Percentiles rank a stretch among this genome's conserved stretches.
phyloP scores from a whole-genome alignment of 2,113 vertebrate genomes.

The Baryphthengus martii region DNA sequence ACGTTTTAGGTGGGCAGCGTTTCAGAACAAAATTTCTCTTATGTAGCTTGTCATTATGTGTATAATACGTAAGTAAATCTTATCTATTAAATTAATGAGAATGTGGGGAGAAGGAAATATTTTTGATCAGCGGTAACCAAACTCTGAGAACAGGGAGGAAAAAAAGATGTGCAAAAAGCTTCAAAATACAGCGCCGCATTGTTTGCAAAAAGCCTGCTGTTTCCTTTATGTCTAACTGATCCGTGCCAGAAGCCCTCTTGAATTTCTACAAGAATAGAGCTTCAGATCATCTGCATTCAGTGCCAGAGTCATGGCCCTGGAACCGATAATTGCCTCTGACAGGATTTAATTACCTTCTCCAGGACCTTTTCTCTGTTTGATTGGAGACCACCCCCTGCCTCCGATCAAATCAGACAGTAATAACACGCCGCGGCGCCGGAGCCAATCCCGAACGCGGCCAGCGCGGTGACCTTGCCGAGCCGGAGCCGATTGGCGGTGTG shows the following conservation, averaged over 20 bases:
- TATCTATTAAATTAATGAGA: slow-evolving; percentile 77
- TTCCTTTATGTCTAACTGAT: slow-evolving; percentile 77
- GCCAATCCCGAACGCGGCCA: slow-evolving; percentile 80
- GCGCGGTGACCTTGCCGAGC: slow-evolving; percentile 86
- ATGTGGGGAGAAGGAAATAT: slow-evolving; percentile 65
- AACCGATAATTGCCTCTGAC: slow-evolving; percentile 91
- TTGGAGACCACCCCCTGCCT: slow-evolving; percentile 84
- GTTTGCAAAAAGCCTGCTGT: slow-evolving; percentile 79
- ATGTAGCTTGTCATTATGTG: slow-evolving; percentile 64
- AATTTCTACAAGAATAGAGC: slow-evolving; percentile 81
- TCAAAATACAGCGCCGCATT: slow-evolving; percentile 77
- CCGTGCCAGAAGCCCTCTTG: slow-evolving; percentile 79
- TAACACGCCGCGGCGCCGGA: slow-evolving; percentile 80
- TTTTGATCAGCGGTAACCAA: slow-evolving; percentile 71
- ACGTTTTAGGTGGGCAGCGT: slow-evolving; percentile 31
- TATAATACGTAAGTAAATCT: slow-evolving; percentile 54
- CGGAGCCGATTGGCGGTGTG: slow-evolving; percentile 85
- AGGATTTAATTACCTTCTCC: slow-evolving; percentile 91
- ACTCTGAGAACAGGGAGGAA: slow-evolving; percentile 50
- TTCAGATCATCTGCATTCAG: slow-evolving; percentile 89
- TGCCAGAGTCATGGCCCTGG: slow-evolving; percentile 84
- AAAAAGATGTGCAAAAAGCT: slow-evolving; percentile 63
- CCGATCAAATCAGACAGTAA: slow-evolving; percentile 87
- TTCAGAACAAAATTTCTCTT: slow-evolving; percentile 59
- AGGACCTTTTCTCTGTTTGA: slow-evolving; percentile 90